Evolutionary conservation across 2,888 invertebrate genomes (phyloP).

Genomic region (Caenorhabditis uteleia): DNA sequence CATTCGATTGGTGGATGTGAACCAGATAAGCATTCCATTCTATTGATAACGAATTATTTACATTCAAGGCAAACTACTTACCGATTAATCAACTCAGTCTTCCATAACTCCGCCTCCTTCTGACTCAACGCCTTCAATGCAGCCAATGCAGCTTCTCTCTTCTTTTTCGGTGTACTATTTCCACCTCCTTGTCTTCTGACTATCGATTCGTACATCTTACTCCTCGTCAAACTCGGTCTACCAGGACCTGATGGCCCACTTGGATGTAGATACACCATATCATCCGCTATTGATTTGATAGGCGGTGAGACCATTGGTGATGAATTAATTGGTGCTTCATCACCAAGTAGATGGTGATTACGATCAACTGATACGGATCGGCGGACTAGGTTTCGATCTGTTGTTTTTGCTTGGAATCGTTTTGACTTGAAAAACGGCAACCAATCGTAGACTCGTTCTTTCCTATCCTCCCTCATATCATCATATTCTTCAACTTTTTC

Average conservation of each 20-base stretch:
- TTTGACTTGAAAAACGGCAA: conserved; percentile 33
- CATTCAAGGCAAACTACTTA: too few species aligned
- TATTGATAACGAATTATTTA: background rate
- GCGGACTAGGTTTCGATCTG: conserved; percentile 5
- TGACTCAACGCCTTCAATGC: too few species aligned
- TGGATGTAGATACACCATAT: conserved; percentile 16
- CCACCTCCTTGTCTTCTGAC: conserved; percentile 8
- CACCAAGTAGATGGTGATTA: conserved; percentile 17
- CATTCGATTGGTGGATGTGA: conserved; percentile 14
- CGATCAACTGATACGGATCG: conserved; percentile 29
- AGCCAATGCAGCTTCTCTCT: too few species aligned
- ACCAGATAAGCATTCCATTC: conserved; percentile 5
- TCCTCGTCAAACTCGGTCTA: conserved; percentile 7
- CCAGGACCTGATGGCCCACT: conserved; percentile 3
- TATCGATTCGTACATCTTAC: conserved; percentile 32
- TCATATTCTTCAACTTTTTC: background rate
- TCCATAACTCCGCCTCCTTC: too few species aligned
- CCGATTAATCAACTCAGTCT: conserved; percentile 4
- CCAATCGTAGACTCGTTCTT: conserved; percentile 34
- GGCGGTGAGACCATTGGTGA: too few species aligned
- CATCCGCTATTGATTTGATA: conserved; percentile 1
- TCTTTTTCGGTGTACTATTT: too few species aligned
- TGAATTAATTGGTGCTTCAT: conserved; percentile 3
- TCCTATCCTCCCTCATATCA: background rate
- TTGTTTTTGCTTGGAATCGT: conserved; percentile 10